Conservation (phyloP, 2,888 invertebrate genomes). For the Nebria brevicollis region DNA sequence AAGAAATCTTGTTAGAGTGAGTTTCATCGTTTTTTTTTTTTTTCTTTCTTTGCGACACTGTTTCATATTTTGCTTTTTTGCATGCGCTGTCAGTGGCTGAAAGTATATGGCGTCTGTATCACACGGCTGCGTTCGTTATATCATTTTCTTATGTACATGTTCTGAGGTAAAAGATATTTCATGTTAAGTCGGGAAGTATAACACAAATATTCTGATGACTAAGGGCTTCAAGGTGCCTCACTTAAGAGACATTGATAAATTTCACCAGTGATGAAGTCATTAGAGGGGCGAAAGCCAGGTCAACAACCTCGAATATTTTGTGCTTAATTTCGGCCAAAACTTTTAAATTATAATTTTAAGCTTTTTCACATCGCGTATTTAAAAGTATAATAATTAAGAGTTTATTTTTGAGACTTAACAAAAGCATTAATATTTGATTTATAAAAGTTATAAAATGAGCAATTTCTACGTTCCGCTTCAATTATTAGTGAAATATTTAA, state of each 20-base stretch:
- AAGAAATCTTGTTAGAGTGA: not conserved
- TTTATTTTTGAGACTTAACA: too few relatives aligned
- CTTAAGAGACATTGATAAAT: not conserved
- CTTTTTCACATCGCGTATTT: too few relatives aligned
- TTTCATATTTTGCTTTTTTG: constrained; percentile 1
- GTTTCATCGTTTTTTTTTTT: not conserved
- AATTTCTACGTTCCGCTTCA: too few relatives aligned
- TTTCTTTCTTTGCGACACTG: not conserved
- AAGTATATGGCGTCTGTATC: not conserved
- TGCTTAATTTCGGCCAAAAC: not conserved
- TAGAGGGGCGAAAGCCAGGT: not conserved
- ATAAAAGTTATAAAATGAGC: too few relatives aligned
- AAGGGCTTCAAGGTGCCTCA: not conserved
- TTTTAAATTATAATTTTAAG: too few relatives aligned
- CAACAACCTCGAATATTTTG: not conserved
- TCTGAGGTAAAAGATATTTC: constrained; percentile 17
- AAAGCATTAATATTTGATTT: too few relatives aligned
- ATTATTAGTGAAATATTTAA: too few relatives aligned
- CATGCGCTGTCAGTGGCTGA: not conserved
- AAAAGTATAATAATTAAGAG: too few relatives aligned
- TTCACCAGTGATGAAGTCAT: not conserved
- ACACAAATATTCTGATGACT: constrained; percentile 7
- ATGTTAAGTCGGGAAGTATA: constrained; percentile 15
- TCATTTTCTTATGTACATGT: constrained; percentile 15
- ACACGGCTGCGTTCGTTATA: not conserved